A percentile compares a stretch with the other conserved stretches of the same genome.
Conservation (phyloP, 2,888 invertebrate species). For the Meteorus cinctellus region DNA sequence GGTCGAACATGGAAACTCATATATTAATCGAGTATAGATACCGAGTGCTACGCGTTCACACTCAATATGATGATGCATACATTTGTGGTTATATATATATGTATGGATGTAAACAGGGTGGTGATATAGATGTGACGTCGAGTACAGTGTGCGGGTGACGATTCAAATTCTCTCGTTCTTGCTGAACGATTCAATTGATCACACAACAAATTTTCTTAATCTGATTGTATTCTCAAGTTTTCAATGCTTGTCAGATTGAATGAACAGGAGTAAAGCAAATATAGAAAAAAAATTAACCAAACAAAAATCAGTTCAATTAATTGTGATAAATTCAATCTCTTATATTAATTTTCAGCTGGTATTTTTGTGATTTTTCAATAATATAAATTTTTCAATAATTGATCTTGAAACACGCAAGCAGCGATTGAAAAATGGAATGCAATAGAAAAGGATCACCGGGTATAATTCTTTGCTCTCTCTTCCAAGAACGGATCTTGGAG, state of each 20-base stretch:
- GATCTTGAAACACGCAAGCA: neutral
- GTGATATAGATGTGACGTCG: constrained; percentile 31
- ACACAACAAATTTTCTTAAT: constrained; percentile 54
- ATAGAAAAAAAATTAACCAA: neutral
- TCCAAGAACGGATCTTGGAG: constrained; percentile 50
- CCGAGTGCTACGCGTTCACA: constrained; percentile 28
- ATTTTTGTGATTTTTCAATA: neutral
- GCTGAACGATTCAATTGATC: constrained; percentile 61
- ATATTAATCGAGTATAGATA: constrained; percentile 42
- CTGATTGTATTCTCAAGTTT: constrained; percentile 51
- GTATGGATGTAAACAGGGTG: constrained; percentile 8
- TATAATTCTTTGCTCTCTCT: constrained; percentile 46
- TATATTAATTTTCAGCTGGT: no score
- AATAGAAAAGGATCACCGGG: constrained; percentile 44
- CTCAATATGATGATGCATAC: neutral
- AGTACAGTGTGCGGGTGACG: constrained; percentile 49
- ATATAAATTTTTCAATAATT: neutral
- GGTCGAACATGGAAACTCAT: constrained; percentile 26
- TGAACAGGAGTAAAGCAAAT: neutral
- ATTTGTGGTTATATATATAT: constrained; percentile 26
- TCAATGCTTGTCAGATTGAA: constrained; percentile 24
- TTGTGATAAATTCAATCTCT: neutral
- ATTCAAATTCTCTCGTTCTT: constrained; percentile 47
- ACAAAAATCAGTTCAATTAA: neutral
- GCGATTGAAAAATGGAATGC: neutral